Evolutionary conservation across 1,140 invertebrate species (phyloP), one percentile per base, ranked within the genome.

Genomic region (Antheraea mylitta): DNA sequence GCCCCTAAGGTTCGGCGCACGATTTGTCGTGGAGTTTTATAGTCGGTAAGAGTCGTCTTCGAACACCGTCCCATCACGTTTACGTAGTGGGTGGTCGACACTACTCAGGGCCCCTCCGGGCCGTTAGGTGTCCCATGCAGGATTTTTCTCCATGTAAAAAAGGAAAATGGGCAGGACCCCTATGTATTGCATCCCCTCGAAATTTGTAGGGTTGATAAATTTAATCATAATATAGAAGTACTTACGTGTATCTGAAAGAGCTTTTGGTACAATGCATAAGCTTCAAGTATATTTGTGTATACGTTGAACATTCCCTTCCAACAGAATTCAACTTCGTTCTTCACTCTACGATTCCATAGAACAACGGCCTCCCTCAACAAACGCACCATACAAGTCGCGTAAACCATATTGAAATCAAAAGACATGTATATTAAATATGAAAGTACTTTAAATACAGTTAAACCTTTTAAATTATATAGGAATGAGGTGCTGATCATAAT

Each of bases 331-430:
- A 2, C 58, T 22, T 53, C 3, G 37, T 11, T 53, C 58, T n/a
- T 13, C 48, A n/a, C 11, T 53, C 11, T 60, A 4, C 37, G 8
- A 48, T 62, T 64, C 67, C 67, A 68, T 7, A 30, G 8, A 30
- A 0, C 45, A 18, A 53, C 13, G 3, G 45, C 18, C 5, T 37
- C 22, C 30, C 67, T 53, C 60, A 63, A 18, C 10, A 68, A 53
- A 53, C 11, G 22, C n/a, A 58, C 11, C 18, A 68, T 53, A 36
- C 45, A 48, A 9, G 18, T 18, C 9, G 61, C 45, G 16, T 68
- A 63, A 30, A 63, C 19, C 6, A 68, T 63, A 7, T 62, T 68
- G 11, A 68, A 62, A 48, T 68, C 67, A 58, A 68, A 63, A 11
- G 19, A 30, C 19, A 62, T 22, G 11, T 18, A 53, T 0, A 42